Evolutionary conservation across 1,140 invertebrate genomes (phyloP), one percentile per base, ranked within the genome.

Genomic region (Penaeus vannamei): DNA sequence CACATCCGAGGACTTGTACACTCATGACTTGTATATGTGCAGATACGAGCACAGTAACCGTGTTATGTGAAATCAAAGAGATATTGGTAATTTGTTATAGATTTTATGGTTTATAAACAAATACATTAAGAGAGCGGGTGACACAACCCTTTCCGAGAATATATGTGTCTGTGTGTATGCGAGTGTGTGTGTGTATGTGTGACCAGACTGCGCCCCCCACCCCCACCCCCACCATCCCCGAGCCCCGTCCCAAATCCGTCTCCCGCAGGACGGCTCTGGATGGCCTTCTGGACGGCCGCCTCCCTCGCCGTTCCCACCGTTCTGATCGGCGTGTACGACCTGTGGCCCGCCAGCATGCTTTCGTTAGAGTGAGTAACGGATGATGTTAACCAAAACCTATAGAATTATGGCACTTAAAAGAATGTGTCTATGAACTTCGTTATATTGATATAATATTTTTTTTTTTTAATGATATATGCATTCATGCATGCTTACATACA

Each of bases 261-360:
- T 81, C 64, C 46, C 23, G 1, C 72, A 89, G 87, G 87, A 32
- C 36, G 23, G 8, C 42, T 69, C 46, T 84, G 69, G 87, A 29
- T 89, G 42, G 46, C n/a, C 26, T 23, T 83, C 22, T 84, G 81
- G 82, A 85, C 83, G 7, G 12, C 4, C 1, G 87, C 60, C 7
- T 89, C 87, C 4, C 32, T 84, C 7, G 59, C 61, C 22, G 72
- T 69, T 22, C 87, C 87, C 8, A 72, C 72, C 7, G 72, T 53
- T 26, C 66, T 89, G 22, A 77, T 79, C 42, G 87, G 87, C 17
- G 87, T 32, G 5, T 84, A 89, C 61, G 17, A 89, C 60, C 59
- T 79, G 17, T 89, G 87, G 87, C 87, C 87, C n/a, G 23, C 87
- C 66, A 83, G 69, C 76, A 64, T 89, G 46, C 23, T 80, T 17